Percentiles rank a stretch among this genome's conserved stretches.
These are phyloP conservation scores for Cryptocephalus primarius DNA, from an alignment of 2,888 invertebrate genomes.

Conservation along the genomic window DNA sequence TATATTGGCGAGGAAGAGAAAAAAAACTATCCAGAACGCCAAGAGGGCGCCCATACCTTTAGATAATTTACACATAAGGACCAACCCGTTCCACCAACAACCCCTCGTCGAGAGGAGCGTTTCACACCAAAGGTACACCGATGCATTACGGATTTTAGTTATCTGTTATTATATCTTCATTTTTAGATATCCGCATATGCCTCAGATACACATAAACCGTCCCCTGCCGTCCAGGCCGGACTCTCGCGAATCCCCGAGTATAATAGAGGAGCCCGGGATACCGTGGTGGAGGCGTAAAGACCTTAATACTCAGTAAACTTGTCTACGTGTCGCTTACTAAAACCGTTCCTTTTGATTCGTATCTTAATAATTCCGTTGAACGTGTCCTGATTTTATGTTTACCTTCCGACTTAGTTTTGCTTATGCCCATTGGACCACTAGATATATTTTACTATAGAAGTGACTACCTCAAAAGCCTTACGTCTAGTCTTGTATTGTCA, in stretches of 20 bases:
- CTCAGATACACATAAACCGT: slow-evolving; percentile 15
- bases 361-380: too few species aligned
- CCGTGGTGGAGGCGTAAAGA: slow-evolving; percentile 39
- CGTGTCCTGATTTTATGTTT: too few species aligned
- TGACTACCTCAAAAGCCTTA: too few species aligned
- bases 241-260: slow-evolving; percentile 8
- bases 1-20: slow-evolving; percentile 25
- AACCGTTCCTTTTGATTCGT: too few species aligned
- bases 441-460: too few species aligned
- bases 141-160: not conserved
- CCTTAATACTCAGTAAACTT: slow-evolving; percentile 12
- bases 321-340: too few species aligned
- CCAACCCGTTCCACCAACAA: slow-evolving; percentile 16
- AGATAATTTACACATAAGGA: slow-evolving; percentile 23
- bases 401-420: too few species aligned
- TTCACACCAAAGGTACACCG: slow-evolving; percentile 16
- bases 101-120: slow-evolving; percentile 10
- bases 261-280: slow-evolving; percentile 33
- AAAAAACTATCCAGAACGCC: slow-evolving; percentile 24
- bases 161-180: not conserved
- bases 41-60: slow-evolving; percentile 28
- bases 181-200: slow-evolving; percentile 15
- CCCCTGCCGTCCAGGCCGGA: slow-evolving; percentile 16
- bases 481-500: too few species aligned
- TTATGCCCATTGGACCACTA: too few species aligned